Base-by-base conservation (phyloP, 2,888 invertebrate species). In the Microctonus aethiopoides region DNA sequence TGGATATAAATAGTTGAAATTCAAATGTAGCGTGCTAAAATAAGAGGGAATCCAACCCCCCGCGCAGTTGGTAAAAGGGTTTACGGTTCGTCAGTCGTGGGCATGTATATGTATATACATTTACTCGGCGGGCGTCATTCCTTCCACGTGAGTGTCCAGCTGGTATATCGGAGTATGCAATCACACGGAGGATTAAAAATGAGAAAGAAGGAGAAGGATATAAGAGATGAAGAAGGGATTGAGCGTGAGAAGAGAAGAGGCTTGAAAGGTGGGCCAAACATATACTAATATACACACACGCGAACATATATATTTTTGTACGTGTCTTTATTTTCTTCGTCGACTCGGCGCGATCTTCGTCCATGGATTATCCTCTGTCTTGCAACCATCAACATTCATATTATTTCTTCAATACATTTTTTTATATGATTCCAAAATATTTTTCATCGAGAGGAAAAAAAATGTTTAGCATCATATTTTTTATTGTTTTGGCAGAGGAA, bases 61-160 rank as follows among this genome's bases (percentile, higher is more conserved):
- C 84, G 83, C 78, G 83, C 81, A 80, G 84, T 78, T 82, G 84
- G 79, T 81, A 82, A 84, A 57, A 84, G 83, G 83, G 83, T 83
- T 83, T 80, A 84, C 82, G 81, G 79, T 81, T 81, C 79, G 82
- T 80, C 80, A 79, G 77, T 73, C 77, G 79, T 77, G 76, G 77
- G 80, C 81, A 75, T 20, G 16, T 22, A 26, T 22, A n/a, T n/a
- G n/a, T n/a, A n/a, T n/a, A n/a, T n/a, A 29, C 11, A 29, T 26
- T 56, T 61, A 79, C 79, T 75, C 79, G 81, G 79, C 81, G 81
- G 78, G 80, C 82, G 80, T 82, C 81, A 80, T 82, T 81, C 78
- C 80, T 82, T 84, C 82, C 81, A 81, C 82, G 79, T 80, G 83
- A 84, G 77, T 79, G 82, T 81, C 79, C 82, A 81, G 78, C 82